Percentiles rank a stretch among this genome's conserved stretches.
Conservation (phyloP, 2,888 invertebrate species). For the Malacosoma neustria region DNA sequence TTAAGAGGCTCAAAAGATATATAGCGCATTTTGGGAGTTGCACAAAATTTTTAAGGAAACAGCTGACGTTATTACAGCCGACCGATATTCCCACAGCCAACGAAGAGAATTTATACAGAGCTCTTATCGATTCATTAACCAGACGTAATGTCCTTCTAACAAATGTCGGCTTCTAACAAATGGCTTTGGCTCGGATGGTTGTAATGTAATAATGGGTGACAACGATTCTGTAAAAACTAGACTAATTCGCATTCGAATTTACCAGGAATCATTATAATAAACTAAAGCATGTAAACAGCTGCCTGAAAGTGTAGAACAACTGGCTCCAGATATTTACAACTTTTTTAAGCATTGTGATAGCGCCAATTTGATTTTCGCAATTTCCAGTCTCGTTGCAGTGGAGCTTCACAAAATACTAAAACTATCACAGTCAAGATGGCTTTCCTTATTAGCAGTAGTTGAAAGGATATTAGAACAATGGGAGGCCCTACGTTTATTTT, state of each 20-base stretch:
- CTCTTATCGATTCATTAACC: constrained; percentile 8
- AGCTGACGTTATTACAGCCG: no score
- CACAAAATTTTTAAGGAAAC: background rate
- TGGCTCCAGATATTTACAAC: constrained; percentile 23
- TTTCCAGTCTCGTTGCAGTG: constrained; percentile 9
- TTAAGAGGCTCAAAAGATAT: no score
- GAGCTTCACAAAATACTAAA: constrained; percentile 9
- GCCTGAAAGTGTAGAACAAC: constrained; percentile 22
- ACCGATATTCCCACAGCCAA: constrained; percentile 4
- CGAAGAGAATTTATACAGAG: constrained; percentile 8
- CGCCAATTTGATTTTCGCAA: constrained; percentile 9
- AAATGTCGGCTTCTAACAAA: no score
- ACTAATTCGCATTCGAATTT: constrained; percentile 15
- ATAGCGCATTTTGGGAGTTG: no score
- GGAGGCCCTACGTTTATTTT: no score
- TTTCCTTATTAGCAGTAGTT: constrained; percentile 3
- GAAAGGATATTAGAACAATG: no score
- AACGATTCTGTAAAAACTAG: constrained; percentile 21
- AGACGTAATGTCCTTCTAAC: constrained; percentile 1
- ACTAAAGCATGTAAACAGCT: constrained; percentile 26
- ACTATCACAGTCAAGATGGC: constrained; percentile 8
- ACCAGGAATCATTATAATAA: constrained; percentile 23
- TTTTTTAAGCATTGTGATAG: constrained; percentile 21
- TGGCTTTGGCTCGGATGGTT: constrained; percentile 30
- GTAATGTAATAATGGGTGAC: constrained; percentile 27